Conservation (phyloP, 1,140 invertebrate genomes). For the Nephila pilipes region DNA sequence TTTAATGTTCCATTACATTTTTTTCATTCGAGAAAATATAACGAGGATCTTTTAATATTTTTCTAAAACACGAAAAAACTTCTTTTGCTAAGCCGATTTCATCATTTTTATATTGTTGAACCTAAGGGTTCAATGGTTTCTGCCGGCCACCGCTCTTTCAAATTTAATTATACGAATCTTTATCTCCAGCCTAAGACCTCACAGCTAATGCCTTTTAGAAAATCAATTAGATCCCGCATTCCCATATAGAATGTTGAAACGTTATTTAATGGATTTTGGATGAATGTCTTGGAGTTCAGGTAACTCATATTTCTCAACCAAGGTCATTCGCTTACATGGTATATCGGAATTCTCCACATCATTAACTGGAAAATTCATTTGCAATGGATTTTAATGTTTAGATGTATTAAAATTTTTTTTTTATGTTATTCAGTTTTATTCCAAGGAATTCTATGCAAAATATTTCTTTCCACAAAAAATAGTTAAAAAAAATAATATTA, state of each 20-base stretch:
- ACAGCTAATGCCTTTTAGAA: neutral
- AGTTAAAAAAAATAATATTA: too few relatives aligned
- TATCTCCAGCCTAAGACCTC: conserved; percentile 26
- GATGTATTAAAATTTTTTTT: too few relatives aligned
- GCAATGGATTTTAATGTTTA: too few relatives aligned
- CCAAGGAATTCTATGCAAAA: too few relatives aligned
- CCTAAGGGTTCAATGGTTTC: neutral
- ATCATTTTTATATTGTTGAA: neutral
- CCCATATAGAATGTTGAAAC: neutral
- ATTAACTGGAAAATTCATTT: too few relatives aligned
- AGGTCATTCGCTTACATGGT: neutral
- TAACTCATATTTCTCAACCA: neutral
- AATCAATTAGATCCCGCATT: conserved; percentile 51
- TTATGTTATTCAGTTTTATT: too few relatives aligned
- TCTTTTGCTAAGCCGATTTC: neutral
- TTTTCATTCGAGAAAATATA: too few relatives aligned
- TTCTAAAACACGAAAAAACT: neutral
- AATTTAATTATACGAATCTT: neutral
- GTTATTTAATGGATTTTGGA: neutral
- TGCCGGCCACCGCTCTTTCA: neutral
- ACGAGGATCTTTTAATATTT: too few relatives aligned
- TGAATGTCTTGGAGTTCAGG: conserved; percentile 31
- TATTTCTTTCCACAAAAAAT: too few relatives aligned
- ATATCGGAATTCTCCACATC: neutral
- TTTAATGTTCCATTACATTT: too few relatives aligned